Percentiles rank a stretch among this genome's conserved stretches.
phyloP scores from a whole-genome alignment of 1,140 invertebrate species.

The Ectropis grisescens region DNA sequence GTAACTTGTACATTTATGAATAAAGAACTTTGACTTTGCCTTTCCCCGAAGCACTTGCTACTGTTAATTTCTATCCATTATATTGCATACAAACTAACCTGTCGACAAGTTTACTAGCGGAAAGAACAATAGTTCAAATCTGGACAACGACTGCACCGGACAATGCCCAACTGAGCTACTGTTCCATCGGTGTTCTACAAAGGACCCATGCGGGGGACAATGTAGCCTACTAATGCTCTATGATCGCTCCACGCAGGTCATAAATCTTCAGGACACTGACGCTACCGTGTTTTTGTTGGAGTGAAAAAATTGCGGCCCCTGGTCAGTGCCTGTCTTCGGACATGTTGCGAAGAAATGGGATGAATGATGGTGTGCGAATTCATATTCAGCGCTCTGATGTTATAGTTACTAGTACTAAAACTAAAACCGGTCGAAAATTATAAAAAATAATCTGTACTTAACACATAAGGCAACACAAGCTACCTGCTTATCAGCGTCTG shows the following conservation, averaged over 20 bases:
- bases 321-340: conserved; percentile 4
- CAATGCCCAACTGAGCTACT: conserved; percentile 23
- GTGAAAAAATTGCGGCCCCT: conserved; percentile 5
- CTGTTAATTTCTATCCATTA: neutral
- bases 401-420: no score
- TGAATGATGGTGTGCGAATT: no score
- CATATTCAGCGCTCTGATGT: no score
- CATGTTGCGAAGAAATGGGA: conserved; percentile 5
- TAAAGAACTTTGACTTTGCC: no score
- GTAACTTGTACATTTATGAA: no score
- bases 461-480: no score
- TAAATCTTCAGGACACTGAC: conserved; percentile 48
- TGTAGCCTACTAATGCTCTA: conserved; percentile 54
- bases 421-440: no score
- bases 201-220: conserved; percentile 52
- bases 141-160: neutral
- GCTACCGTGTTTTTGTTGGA: conserved; percentile 46
- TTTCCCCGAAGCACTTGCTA: conserved; percentile 15
- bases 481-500: no score
- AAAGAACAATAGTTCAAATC: conserved; percentile 36
- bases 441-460: no score
- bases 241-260: conserved; percentile 51
- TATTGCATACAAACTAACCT: conserved; percentile 25
- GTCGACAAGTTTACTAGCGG: conserved; percentile 57
- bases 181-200: conserved; percentile 30